A percentile compares a stretch with the other conserved stretches of the same genome.
Conservation (phyloP, 2,113 vertebrate genomes). For the Centropus bengalensis region DNA sequence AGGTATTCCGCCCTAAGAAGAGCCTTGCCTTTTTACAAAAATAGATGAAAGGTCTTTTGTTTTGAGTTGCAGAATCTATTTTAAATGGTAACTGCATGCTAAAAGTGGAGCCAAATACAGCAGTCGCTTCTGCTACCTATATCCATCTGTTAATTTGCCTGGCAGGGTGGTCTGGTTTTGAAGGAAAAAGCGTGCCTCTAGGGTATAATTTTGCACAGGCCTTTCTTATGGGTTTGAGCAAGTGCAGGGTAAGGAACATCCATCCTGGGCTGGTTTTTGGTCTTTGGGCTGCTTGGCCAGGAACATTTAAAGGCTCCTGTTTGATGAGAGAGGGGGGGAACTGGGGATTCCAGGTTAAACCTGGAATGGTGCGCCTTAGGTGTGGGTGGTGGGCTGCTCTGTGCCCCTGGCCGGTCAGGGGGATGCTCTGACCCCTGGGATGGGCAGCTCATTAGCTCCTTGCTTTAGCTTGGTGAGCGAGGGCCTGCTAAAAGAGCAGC, state of each 20-base stretch:
- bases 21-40: slow-evolving; percentile 24
- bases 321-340: background rate
- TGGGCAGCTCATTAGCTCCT: slow-evolving; percentile 76
- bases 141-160: slow-evolving; percentile 44
- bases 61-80: slow-evolving; percentile 45
- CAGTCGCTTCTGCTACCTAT: slow-evolving; percentile 31
- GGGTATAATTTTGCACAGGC: slow-evolving; percentile 9
- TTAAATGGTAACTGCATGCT: slow-evolving; percentile 7
- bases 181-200: background rate
- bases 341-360: slow-evolving; percentile 17
- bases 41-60: slow-evolving; percentile 41
- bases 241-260: slow-evolving; percentile 24
- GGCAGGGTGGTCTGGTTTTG: slow-evolving; percentile 31
- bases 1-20: slow-evolving; percentile 20
- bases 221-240: background rate
- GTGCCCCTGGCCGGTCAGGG: slow-evolving; percentile 24
- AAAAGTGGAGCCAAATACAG: background rate
- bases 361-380: background rate
- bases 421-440: slow-evolving; percentile 60
- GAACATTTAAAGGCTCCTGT: background rate
- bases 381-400: slow-evolving; percentile 9
- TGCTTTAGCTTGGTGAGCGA: slow-evolving; percentile 68
- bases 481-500: slow-evolving; percentile 76
- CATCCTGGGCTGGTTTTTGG: background rate
- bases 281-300: background rate